Evolutionary conservation across 2,797 vertebrate species (phyloP).

Genomic region (Nothura maculosa): DNA sequence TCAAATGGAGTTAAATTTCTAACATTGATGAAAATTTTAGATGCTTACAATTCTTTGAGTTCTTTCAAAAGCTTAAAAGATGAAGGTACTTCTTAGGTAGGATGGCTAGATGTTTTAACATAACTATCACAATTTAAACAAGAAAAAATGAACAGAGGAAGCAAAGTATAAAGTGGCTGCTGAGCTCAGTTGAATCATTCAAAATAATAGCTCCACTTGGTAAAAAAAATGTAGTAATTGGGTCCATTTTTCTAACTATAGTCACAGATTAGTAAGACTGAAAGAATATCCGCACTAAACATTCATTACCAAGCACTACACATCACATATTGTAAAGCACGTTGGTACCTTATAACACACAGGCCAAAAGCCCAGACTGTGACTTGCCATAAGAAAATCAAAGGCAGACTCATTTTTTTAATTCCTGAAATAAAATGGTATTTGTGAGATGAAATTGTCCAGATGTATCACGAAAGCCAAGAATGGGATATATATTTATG

Average conservation of each 20-base stretch:
- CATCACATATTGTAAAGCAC: background rate
- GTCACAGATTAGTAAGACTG: background rate
- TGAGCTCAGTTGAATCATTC: background rate
- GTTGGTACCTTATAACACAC: background rate
- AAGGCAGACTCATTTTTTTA: background rate
- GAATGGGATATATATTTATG: background rate
- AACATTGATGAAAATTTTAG: background rate
- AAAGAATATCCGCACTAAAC: background rate
- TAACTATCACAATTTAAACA: background rate
- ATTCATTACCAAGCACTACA: background rate
- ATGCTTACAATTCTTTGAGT: background rate
- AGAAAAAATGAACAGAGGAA: background rate
- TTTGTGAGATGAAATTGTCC: background rate
- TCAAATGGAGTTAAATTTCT: background rate
- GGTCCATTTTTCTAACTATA: background rate
- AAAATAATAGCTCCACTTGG: background rate
- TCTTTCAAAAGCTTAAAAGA: background rate
- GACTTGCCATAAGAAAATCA: background rate
- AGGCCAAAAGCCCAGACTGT: background rate
- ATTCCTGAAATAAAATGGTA: background rate
- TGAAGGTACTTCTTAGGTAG: background rate
- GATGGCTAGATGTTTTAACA: background rate
- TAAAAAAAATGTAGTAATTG: background rate
- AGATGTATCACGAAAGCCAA: background rate
- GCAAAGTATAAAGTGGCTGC: background rate